These are phyloP conservation scores for Eulemur rubriventer DNA, from an alignment of 2,797 vertebrate genomes.

Conservation along the genomic window DNA sequence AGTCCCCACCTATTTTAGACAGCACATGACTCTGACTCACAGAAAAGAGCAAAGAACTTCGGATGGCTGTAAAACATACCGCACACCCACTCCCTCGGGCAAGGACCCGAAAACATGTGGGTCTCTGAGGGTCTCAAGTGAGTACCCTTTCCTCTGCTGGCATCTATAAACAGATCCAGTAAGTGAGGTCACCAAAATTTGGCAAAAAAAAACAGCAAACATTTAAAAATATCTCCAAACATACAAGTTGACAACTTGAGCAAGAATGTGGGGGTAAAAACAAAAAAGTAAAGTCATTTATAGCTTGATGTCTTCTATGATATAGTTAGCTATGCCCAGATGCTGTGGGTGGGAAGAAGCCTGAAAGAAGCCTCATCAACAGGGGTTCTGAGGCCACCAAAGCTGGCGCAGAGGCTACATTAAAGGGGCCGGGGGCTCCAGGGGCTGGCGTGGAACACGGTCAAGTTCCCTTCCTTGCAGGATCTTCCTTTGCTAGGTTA, in stretches of 20 bases:
- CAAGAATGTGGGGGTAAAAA: constrained; percentile 1
- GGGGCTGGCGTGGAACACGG: not conserved
- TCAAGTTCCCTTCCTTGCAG: not conserved
- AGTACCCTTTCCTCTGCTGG: not conserved
- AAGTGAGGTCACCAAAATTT: not conserved
- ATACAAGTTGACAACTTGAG: constrained; percentile 22
- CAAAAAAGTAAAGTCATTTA: constrained; percentile 15
- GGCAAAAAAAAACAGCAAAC: not conserved
- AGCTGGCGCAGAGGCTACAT: not conserved
- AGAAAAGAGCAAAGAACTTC: constrained; percentile 40
- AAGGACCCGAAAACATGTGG: not conserved
- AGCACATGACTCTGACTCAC: constrained; percentile 60
- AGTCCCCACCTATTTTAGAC: constrained; percentile 54
- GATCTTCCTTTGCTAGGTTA: not conserved
- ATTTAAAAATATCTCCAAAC: constrained; percentile 20
- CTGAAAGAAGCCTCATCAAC: not conserved
- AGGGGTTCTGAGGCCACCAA: not conserved
- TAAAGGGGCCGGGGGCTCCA: not conserved
- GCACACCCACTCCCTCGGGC: constrained; percentile 19
- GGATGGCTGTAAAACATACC: not conserved
- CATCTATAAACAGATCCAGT: not conserved
- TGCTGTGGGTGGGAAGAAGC: not conserved
- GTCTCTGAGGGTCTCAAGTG: not conserved
- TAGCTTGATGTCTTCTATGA: constrained; percentile 18
- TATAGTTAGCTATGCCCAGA: constrained; percentile 43